A percentile compares a stretch with the other conserved stretches of the same genome.
Conservation (phyloP, 2,113 vertebrate genomes). For the Theropithecus gelada region DNA sequence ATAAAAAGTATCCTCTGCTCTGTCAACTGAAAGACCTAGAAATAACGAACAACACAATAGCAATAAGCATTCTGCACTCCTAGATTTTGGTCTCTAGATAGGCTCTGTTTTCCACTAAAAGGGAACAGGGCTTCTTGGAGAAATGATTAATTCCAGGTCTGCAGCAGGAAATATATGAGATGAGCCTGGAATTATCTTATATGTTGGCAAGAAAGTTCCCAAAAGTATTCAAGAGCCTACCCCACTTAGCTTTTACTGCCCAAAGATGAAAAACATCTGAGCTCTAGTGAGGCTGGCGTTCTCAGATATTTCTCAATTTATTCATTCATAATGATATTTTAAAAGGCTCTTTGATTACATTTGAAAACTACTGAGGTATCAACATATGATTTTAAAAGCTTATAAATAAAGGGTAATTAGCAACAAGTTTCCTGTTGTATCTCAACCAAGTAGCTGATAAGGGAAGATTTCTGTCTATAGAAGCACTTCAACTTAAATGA, state of each 20-base stretch:
- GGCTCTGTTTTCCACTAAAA: neutral
- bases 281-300: neutral
- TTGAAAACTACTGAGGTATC: neutral
- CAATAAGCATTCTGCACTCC: neutral
- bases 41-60: neutral
- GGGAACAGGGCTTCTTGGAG: neutral
- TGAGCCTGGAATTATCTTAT: neutral
- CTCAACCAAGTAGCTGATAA: neutral
- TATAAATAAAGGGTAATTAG: neutral
- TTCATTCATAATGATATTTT: neutral
- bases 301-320: neutral
- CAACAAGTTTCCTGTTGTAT: neutral
- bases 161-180: neutral
- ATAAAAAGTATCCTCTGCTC: neutral
- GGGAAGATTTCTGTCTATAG: neutral
- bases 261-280: neutral
- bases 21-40: neutral
- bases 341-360: neutral
- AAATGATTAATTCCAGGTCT: neutral
- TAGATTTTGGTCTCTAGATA: neutral
- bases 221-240: neutral
- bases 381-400: slow-evolving; percentile 9
- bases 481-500: neutral
- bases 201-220: neutral
- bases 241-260: neutral